These are phyloP conservation scores for Hestina assimilis DNA, from an alignment of 1,140 invertebrate species.

Conservation along the genomic window DNA sequence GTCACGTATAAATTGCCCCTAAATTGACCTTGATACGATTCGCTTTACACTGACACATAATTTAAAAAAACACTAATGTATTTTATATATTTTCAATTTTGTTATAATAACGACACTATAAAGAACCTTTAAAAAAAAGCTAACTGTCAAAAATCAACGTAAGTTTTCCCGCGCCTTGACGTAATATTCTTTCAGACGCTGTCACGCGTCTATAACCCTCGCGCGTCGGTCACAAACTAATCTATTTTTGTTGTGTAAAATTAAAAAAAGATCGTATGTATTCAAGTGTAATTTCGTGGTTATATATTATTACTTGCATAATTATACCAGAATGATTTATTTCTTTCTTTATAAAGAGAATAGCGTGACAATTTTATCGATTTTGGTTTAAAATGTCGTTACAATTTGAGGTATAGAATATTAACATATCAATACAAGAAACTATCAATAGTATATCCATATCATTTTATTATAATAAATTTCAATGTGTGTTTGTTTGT, in stretches of 20 bases:
- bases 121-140: slow-evolving; percentile 1
- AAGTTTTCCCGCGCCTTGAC: slow-evolving; percentile 46
- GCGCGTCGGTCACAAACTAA: slow-evolving; percentile 52
- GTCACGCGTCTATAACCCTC: slow-evolving; percentile 42
- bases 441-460: too few relatives aligned
- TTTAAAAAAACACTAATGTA: slow-evolving; percentile 14
- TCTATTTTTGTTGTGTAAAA: slow-evolving; percentile 62
- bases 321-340: too few relatives aligned
- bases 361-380: too few relatives aligned
- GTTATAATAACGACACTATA: slow-evolving; percentile 3
- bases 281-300: slow-evolving; percentile 37
- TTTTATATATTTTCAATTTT: slow-evolving; percentile 11
- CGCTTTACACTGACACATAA: slow-evolving; percentile 27
- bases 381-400: too few relatives aligned
- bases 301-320: slow-evolving; percentile 29
- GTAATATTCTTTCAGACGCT: slow-evolving; percentile 36
- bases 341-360: too few relatives aligned
- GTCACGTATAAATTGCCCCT: slow-evolving; percentile 42
- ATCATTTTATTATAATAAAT: too few relatives aligned
- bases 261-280: slow-evolving; percentile 60
- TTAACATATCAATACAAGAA: too few relatives aligned
- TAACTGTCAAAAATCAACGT: slow-evolving; percentile 4
- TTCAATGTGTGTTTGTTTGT: too few relatives aligned
- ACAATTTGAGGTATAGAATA: too few relatives aligned
- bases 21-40: slow-evolving; percentile 50